A percentile compares a stretch with the other conserved stretches of the same genome.
These are phyloP conservation scores for Abramis brama DNA, from an alignment of 2,113 vertebrate genomes.

Conservation along the genomic window DNA sequence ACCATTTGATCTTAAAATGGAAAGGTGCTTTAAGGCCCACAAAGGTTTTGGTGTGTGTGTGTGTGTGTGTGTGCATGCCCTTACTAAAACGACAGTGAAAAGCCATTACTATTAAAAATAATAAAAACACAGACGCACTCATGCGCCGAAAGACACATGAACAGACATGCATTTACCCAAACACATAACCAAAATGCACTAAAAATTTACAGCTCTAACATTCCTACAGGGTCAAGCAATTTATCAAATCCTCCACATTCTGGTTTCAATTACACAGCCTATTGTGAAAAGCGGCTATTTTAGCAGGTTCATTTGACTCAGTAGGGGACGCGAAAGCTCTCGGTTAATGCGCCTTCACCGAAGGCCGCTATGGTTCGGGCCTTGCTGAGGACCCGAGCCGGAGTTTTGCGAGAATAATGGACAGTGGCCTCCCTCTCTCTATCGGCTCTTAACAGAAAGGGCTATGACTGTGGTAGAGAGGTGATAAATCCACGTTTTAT, in stretches of 20 bases:
- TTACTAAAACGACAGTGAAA: conserved; percentile 73
- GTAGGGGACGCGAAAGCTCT: conserved; percentile 89
- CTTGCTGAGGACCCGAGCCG: conserved; percentile 54
- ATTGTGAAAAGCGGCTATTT: conserved; percentile 95
- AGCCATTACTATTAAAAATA: conserved; percentile 74
- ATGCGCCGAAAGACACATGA: conserved; percentile 61
- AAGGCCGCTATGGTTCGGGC: conserved; percentile 59
- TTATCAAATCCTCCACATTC: conserved; percentile 99
- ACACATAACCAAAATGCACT: conserved; percentile 78
- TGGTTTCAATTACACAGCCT: conserved; percentile 99
- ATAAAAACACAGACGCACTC: conserved; percentile 64
- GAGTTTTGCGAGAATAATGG: conserved; percentile 72
- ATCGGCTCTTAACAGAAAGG: conserved; percentile 68
- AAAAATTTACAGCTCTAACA: conserved; percentile 97
- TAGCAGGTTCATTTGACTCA: conserved; percentile 99
- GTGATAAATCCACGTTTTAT: conserved; percentile 99
- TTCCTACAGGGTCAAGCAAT: conserved; percentile 98
- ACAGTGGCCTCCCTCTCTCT: conserved; percentile 74
- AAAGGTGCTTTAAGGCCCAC: conserved; percentile 42
- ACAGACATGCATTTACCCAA: conserved; percentile 63
- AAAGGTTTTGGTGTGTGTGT: conserved; percentile 35
- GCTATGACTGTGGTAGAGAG: conserved; percentile 92
- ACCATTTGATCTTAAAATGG: conserved; percentile 62
- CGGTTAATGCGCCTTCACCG: conserved; percentile 84
- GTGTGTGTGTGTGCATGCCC: conserved; percentile 47